phyloP scores from a whole-genome alignment of 1,140 invertebrate species.

The Caenorhabditis inopinata region DNA sequence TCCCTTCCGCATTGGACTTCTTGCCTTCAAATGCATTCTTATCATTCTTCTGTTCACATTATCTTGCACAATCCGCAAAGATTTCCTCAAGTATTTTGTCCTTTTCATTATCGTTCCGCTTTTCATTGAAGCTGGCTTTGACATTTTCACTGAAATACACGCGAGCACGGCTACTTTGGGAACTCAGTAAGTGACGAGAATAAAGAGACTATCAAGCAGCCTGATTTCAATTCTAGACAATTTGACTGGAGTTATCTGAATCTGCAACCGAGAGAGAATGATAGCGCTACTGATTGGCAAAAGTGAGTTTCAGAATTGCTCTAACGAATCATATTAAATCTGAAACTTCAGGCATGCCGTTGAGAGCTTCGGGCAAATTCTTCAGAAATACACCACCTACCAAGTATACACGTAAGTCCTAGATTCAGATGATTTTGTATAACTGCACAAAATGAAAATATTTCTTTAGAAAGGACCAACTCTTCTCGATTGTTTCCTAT shows the following conservation, averaged over 20 bases:
- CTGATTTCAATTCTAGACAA: not conserved
- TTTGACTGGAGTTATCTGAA: constrained; percentile 3
- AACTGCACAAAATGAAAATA: not conserved
- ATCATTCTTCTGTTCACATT: constrained; percentile 23
- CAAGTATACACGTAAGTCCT: constrained; percentile 13
- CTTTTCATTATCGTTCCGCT: constrained; percentile 16
- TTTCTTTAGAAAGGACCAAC: not conserved
- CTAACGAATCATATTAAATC: not conserved
- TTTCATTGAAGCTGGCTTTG: constrained; percentile 32
- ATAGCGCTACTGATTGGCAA: not conserved
- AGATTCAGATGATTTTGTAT: not conserved
- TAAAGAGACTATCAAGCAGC: not conserved
- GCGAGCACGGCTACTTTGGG: not conserved
- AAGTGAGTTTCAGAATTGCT: not conserved
- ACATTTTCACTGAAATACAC: constrained; percentile 31
- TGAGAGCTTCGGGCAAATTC: constrained; percentile 1
- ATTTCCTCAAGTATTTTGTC: constrained; percentile 30
- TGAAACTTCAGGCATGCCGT: constrained; percentile 21
- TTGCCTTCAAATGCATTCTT: constrained; percentile 26
- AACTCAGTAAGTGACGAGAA: not conserved
- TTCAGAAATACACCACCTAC: constrained; percentile 29
- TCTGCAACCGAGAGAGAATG: not conserved
- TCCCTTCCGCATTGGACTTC: constrained; percentile 7
- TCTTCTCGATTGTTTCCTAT: constrained; percentile 4
- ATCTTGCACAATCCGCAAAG: not conserved